Evolutionary conservation across 2,888 invertebrate species (phyloP).

Genomic region (Clivina fossor): DNA sequence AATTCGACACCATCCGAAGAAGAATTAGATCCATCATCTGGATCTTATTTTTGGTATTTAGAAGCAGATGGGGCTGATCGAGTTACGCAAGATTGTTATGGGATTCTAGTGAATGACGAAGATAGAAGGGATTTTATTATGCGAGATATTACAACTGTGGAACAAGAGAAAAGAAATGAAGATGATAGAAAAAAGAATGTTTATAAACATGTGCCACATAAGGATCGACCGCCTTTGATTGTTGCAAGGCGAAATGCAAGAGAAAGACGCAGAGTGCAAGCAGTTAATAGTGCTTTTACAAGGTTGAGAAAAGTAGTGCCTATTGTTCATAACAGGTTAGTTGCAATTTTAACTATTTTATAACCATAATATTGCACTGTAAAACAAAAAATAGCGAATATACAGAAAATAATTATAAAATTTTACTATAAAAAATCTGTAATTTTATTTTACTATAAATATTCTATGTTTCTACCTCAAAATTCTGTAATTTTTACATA

Average conservation of each 20-base stretch:
- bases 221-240: constrained; percentile 60
- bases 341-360: too few relatives aligned
- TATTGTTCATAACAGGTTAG: constrained; percentile 55
- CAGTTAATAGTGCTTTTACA: constrained; percentile 64
- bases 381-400: too few relatives aligned
- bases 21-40: too few relatives aligned
- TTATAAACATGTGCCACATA: constrained; percentile 52
- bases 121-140: constrained; percentile 32
- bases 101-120: constrained; percentile 24
- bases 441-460: too few relatives aligned
- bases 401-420: constrained; percentile 1
- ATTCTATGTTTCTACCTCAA: too few relatives aligned
- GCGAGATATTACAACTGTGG: too few relatives aligned
- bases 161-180: constrained; percentile 43
- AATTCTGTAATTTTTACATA: too few relatives aligned
- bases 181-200: constrained; percentile 30
- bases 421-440: too few relatives aligned
- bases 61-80: constrained; percentile 14
- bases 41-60: too few relatives aligned
- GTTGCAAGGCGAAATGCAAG: constrained; percentile 63
- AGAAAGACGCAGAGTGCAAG: constrained; percentile 64
- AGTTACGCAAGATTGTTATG: constrained; percentile 19
- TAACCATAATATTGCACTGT: too few relatives aligned
- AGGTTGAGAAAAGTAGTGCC: constrained; percentile 62
- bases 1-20: too few relatives aligned